phyloP scores from a whole-genome alignment of 2,797 vertebrate species.

The Allenopithecus nigroviridis region DNA sequence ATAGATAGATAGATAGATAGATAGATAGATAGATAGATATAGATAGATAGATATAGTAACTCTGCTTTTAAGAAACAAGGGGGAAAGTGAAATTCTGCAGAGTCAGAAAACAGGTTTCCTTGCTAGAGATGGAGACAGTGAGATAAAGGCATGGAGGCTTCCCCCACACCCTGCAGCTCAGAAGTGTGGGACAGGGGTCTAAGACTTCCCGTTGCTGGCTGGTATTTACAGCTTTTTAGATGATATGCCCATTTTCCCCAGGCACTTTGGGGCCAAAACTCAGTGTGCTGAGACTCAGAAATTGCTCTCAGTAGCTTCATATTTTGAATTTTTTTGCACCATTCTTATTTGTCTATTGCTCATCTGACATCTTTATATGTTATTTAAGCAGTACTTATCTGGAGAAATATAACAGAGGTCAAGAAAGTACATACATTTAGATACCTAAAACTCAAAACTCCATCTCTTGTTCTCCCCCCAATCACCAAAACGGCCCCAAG shows the following conservation, averaged over 20 bases:
- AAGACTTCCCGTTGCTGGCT: slow-evolving; percentile 3
- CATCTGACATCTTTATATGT: neutral
- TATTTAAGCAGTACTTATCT: neutral
- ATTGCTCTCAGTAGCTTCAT: neutral
- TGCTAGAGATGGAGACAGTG: neutral
- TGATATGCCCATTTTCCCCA: neutral
- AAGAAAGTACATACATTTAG: neutral
- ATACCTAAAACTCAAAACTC: neutral
- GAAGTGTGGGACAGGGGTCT: neutral
- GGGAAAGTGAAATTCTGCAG: neutral
- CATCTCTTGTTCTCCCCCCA: neutral
- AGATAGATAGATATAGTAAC: neutral
- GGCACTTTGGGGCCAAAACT: neutral
- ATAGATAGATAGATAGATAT: too few relatives aligned
- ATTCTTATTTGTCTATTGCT: neutral
- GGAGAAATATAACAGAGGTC: neutral
- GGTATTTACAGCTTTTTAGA: neutral
- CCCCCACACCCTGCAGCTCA: neutral
- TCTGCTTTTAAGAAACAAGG: neutral
- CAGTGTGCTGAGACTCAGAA: neutral
- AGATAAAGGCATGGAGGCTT: neutral
- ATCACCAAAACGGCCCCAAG: neutral
- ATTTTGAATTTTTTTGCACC: neutral
- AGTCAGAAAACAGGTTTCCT: slow-evolving; percentile 35
- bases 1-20: too few relatives aligned